Percentiles rank a stretch among this genome's conserved stretches.
Evolutionary conservation across 2,888 invertebrate species (phyloP).

Genomic region (Alloplasta piceator): DNA sequence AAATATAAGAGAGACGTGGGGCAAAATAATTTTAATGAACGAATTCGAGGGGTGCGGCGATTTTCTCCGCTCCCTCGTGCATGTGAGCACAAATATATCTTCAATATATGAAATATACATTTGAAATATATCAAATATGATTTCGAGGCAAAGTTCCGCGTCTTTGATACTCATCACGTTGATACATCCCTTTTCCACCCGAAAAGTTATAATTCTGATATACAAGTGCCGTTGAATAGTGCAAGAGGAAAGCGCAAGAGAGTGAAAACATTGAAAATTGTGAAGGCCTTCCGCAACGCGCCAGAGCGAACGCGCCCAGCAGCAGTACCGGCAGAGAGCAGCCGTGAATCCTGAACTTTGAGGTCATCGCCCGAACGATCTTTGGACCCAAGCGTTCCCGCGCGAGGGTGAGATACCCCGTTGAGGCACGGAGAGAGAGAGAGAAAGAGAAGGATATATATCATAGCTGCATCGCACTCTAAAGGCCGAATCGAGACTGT

Average conservation of each 20-base stretch:
- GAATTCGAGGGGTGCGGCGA: too few relatives aligned
- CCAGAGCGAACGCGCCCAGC: slow-evolving; percentile 54
- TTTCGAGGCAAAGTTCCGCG: too few relatives aligned
- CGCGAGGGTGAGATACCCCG: slow-evolving; percentile 75
- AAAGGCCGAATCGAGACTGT: slow-evolving; percentile 60
- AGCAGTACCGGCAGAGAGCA: slow-evolving; percentile 51
- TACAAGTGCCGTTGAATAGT: not conserved
- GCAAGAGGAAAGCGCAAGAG: not conserved
- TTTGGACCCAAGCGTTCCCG: slow-evolving; percentile 79
- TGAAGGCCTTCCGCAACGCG: slow-evolving; percentile 58
- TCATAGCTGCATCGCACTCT: slow-evolving; percentile 44
- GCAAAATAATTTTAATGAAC: too few relatives aligned
- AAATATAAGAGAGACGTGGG: too few relatives aligned
- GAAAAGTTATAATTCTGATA: too few relatives aligned
- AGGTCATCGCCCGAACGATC: slow-evolving; percentile 82
- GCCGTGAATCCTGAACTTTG: slow-evolving; percentile 70
- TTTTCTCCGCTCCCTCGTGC: too few relatives aligned
- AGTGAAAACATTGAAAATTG: slow-evolving; percentile 49
- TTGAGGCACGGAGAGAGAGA: slow-evolving; percentile 32
- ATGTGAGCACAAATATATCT: too few relatives aligned
- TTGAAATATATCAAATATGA: too few relatives aligned
- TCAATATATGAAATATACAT: too few relatives aligned
- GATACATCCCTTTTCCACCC: too few relatives aligned
- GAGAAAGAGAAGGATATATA: slow-evolving; percentile 9
- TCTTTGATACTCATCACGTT: too few relatives aligned